A percentile compares a stretch with the other conserved stretches of the same genome.
phyloP scores from a whole-genome alignment of 2,888 invertebrate species.

The Hirtodrosophila histrioides region DNA sequence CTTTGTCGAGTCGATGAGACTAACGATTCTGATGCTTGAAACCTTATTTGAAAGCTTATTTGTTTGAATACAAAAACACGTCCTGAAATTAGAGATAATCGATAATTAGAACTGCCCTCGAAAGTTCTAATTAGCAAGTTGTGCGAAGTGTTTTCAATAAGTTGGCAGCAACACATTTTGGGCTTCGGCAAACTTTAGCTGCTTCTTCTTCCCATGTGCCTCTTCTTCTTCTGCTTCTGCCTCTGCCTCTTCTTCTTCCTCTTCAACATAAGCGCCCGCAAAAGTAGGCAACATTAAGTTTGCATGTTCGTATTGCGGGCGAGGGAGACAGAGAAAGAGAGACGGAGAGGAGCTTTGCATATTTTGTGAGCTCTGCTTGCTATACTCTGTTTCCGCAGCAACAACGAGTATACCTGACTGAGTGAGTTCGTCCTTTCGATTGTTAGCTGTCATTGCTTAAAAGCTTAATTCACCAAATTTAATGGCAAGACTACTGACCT shows the following conservation, averaged over 20 bases:
- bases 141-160: constrained; percentile 50
- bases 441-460: too few relatives aligned
- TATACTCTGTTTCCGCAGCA: not conserved
- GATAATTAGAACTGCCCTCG: too few relatives aligned
- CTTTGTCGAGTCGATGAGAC: too few relatives aligned
- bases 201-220: constrained; percentile 2
- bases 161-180: constrained; percentile 43
- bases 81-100: too few relatives aligned
- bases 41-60: too few relatives aligned
- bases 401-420: too few relatives aligned
- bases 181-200: constrained; percentile 20
- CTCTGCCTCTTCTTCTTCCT: not conserved
- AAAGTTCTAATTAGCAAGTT: constrained; percentile 27
- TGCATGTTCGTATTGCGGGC: not conserved
- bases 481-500: too few relatives aligned
- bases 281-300: constrained; percentile 43
- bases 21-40: too few relatives aligned
- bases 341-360: constrained; percentile 10
- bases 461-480: too few relatives aligned
- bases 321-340: not conserved
- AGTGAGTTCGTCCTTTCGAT: too few relatives aligned
- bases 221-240: constrained; percentile 2
- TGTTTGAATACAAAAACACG: too few relatives aligned
- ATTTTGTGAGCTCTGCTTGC: constrained; percentile 10
- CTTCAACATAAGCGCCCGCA: constrained; percentile 37